Evolutionary conservation across 2,888 invertebrate genomes (phyloP).

Genomic region (Pseudolycoriella hygida): DNA sequence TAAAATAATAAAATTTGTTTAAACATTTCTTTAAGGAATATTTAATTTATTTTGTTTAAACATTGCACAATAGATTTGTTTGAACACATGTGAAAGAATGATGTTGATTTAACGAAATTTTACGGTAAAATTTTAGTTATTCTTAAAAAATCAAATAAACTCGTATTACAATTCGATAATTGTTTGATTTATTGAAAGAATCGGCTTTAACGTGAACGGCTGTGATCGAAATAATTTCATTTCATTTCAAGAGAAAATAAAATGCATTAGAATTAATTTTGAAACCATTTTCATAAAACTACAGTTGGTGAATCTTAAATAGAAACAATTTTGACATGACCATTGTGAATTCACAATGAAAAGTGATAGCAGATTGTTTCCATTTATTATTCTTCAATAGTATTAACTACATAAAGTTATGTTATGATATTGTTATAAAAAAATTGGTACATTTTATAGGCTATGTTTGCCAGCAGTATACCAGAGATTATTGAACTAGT

Average conservation of each 20-base stretch:
- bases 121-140: neutral
- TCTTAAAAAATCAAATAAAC: neutral
- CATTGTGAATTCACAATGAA: neutral
- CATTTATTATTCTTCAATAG: no score
- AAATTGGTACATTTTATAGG: slow-evolving; percentile 42
- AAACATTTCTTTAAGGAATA: no score
- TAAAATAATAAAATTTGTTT: no score
- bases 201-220: no score
- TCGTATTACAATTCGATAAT: neutral
- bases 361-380: neutral
- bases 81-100: neutral
- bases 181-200: neutral
- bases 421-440: neutral
- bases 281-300: slow-evolving; percentile 1
- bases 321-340: no score
- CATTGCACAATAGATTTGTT: no score
- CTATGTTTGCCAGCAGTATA: slow-evolving; percentile 99
- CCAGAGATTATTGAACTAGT: slow-evolving; percentile 99
- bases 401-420: neutral
- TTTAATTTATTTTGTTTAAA: no score
- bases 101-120: slow-evolving; percentile 1
- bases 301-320: no score
- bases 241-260: no score
- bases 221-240: no score
- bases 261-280: neutral